Evolutionary conservation across 2,113 vertebrate genomes (phyloP).

Genomic region (Columbina picui): DNA sequence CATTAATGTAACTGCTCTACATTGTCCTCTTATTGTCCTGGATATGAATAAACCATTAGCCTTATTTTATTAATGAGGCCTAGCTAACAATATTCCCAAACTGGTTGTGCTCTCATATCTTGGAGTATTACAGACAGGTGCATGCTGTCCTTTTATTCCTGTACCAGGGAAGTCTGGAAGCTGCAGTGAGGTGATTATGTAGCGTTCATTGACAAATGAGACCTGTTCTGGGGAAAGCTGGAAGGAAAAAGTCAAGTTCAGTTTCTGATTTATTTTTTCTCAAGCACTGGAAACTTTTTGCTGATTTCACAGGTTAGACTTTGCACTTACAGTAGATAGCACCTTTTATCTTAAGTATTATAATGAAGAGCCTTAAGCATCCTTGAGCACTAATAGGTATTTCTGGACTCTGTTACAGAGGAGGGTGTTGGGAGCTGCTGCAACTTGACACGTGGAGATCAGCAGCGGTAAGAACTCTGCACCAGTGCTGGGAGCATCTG

Average conservation of each 20-base stretch:
- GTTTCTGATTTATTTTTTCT: not conserved
- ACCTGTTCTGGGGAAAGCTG: not conserved
- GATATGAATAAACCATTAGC: constrained; percentile 80
- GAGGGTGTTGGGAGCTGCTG: not conserved
- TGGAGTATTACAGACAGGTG: constrained; percentile 10
- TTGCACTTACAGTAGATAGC: not conserved
- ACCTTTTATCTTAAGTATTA: not conserved
- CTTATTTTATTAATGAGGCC: constrained; percentile 81
- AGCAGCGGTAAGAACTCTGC: not conserved
- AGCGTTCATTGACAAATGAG: not conserved
- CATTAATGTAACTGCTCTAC: constrained; percentile 62
- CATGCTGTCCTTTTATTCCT: not conserved
- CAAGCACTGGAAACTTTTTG: not conserved
- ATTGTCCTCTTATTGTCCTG: constrained; percentile 76
- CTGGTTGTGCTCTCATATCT: constrained; percentile 50
- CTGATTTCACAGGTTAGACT: not conserved
- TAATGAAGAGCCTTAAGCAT: not conserved
- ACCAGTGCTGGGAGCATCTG: accelerated
- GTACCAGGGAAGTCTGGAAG: not conserved
- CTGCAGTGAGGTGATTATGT: not conserved
- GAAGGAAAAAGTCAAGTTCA: not conserved
- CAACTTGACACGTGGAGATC: not conserved
- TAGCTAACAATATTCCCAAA: constrained; percentile 72
- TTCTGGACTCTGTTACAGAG: not conserved
- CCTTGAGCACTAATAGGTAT: not conserved